Percentiles rank a stretch among this genome's conserved stretches.
phyloP scores from a whole-genome alignment of 92 coral and sea anemone genomes.

The Blastomussa wellsi region DNA sequence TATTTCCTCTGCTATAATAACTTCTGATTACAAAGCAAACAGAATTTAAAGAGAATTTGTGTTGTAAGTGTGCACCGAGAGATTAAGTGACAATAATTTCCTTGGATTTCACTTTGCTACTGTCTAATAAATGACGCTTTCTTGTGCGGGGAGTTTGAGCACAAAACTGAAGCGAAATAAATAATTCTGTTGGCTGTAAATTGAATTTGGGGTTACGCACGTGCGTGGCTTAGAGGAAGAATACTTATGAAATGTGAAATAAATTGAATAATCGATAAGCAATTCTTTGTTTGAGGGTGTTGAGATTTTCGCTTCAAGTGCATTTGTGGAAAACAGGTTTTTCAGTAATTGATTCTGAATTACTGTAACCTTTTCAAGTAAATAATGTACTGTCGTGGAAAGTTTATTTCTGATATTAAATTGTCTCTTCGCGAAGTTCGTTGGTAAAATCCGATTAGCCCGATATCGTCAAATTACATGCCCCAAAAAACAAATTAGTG shows the following conservation, averaged over 20 bases:
- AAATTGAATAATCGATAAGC: constrained; percentile 17
- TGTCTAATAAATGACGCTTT: constrained; percentile 16
- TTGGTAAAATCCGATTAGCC: neutral
- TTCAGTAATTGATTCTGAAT: constrained; percentile 19
- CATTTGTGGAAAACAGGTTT: constrained; percentile 26
- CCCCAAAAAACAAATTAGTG: neutral
- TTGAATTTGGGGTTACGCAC: constrained; percentile 11
- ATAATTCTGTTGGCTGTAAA: neutral
- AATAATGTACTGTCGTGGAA: constrained; percentile 7
- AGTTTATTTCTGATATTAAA: constrained; percentile 6
- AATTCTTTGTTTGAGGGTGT: constrained; percentile 12
- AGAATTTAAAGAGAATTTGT: constrained; percentile 25
- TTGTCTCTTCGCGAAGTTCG: neutral
- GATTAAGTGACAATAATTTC: constrained; percentile 37
- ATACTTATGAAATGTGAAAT: constrained; percentile 10
- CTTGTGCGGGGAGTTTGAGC: neutral
- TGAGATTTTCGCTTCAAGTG: constrained; percentile 25
- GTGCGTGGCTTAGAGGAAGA: neutral
- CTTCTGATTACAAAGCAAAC: constrained; percentile 50
- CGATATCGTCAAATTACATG: neutral
- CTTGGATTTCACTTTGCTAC: constrained; percentile 27
- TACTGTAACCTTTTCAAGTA: constrained; percentile 34
- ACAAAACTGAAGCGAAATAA: neutral
- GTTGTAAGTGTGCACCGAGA: constrained; percentile 4
- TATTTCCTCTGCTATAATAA: constrained; percentile 28